Conservation (phyloP, 1,140 invertebrate species). For the Harpegnathos saltator region DNA sequence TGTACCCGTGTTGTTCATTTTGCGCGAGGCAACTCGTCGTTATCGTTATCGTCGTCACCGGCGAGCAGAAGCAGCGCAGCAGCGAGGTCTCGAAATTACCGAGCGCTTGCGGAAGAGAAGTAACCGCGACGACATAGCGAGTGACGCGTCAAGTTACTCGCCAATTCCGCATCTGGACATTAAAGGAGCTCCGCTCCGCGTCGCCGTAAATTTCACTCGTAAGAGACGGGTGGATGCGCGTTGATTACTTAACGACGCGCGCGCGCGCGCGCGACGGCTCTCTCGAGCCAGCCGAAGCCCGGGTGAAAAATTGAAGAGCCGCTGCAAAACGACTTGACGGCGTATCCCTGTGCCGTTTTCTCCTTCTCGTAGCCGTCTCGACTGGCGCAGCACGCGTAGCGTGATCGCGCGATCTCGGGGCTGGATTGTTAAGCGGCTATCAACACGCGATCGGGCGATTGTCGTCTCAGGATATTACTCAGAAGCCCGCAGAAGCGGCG, state of each 20-base stretch:
- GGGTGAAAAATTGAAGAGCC: constrained; percentile 56
- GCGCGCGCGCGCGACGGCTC: too few species aligned
- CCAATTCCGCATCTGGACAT: too few species aligned
- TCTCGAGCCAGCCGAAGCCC: background rate
- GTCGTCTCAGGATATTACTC: constrained; percentile 50
- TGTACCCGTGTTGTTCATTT: too few species aligned
- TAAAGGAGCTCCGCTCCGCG: background rate
- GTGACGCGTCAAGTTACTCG: too few species aligned
- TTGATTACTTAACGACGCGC: constrained; percentile 15
- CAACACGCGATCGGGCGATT: constrained; percentile 73
- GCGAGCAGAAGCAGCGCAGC: too few species aligned
- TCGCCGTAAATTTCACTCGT: background rate
- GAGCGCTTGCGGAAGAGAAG: too few species aligned
- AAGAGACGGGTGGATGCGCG: background rate
- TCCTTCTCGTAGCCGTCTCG: constrained; percentile 37
- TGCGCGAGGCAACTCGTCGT: too few species aligned
- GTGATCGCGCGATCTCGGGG: constrained; percentile 40
- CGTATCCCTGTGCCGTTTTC: too few species aligned
- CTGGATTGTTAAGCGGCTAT: constrained; percentile 67
- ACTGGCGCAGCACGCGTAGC: background rate
- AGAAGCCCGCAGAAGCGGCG: constrained; percentile 25
- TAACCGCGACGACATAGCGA: too few species aligned
- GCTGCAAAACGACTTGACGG: too few species aligned
- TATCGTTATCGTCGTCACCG: too few species aligned
- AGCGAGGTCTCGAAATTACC: too few species aligned